phyloP scores from a whole-genome alignment of 2,888 invertebrate species.

The Drosophila kokeensis region DNA sequence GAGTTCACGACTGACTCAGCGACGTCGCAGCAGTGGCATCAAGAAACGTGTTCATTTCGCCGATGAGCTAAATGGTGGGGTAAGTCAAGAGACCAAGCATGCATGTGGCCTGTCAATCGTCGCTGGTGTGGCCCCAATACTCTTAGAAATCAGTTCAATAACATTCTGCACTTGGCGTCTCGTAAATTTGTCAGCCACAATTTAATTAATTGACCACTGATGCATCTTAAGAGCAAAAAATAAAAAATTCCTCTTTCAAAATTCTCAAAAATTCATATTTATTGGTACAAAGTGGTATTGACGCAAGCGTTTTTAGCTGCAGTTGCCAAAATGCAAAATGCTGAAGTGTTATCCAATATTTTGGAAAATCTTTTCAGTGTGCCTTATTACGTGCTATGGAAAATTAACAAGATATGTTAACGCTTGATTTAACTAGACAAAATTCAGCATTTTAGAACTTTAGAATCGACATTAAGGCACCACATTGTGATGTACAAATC shows the following conservation, averaged over 20 bases:
- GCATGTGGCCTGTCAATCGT: conserved; percentile 68
- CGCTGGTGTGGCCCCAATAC: conserved; percentile 68
- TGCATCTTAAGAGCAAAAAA: conserved; percentile 40
- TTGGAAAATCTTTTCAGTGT: conserved; percentile 25
- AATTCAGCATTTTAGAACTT: conserved; percentile 12
- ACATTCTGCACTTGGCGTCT: conserved; percentile 66
- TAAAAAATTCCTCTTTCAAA: conserved; percentile 32
- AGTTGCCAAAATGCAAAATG: conserved; percentile 19
- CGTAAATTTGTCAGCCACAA: conserved; percentile 75
- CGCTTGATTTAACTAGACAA: conserved; percentile 19
- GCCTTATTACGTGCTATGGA: conserved; percentile 18
- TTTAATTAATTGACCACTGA: conserved; percentile 75
- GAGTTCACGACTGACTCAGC: conserved; percentile 49
- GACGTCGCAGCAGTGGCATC: conserved; percentile 66
- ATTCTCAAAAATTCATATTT: conserved; percentile 33
- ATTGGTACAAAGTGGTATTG: conserved; percentile 32
- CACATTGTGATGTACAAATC: conserved; percentile 1
- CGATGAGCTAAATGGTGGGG: conserved; percentile 75
- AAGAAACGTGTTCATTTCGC: conserved; percentile 85
- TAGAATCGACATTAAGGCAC: conserved; percentile 7
- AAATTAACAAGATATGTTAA: conserved; percentile 14
- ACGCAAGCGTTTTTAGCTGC: conserved; percentile 46
- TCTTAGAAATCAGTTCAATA: conserved; percentile 79
- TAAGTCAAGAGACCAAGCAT: conserved; percentile 48
- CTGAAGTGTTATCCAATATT: conserved; percentile 16